Conservation (phyloP, 2,797 vertebrate species). For the Chelon labrosus region DNA sequence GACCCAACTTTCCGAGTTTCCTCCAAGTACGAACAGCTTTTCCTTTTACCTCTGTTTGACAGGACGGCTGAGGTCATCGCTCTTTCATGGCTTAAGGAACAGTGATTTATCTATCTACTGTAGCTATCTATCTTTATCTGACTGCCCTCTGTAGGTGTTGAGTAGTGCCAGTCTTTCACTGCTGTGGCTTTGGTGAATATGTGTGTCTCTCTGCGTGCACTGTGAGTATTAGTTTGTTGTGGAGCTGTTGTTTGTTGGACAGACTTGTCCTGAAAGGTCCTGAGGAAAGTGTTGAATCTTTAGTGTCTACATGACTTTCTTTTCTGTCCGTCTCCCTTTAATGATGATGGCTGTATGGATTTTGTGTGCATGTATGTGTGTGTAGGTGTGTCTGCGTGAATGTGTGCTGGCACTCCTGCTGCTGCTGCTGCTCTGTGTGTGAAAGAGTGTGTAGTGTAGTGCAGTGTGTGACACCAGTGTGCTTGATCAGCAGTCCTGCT, state of each 20-base stretch:
- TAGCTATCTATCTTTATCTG: not conserved
- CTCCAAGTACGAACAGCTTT: not conserved
- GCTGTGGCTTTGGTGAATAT: constrained; percentile 11
- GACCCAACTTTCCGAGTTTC: not conserved
- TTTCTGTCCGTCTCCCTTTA: constrained; percentile 35
- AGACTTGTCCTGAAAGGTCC: constrained; percentile 30
- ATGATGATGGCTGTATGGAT: constrained; percentile 20
- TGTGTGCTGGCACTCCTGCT: not conserved
- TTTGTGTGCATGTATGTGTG: constrained; percentile 1
- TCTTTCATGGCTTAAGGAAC: not conserved
- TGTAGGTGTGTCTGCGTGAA: not conserved
- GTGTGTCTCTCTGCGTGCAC: not conserved
- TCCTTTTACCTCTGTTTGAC: not conserved
- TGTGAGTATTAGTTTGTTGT: not conserved
- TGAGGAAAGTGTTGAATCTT: constrained; percentile 6
- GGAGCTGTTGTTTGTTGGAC: not conserved
- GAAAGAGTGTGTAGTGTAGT: not conserved
- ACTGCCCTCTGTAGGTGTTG: not conserved
- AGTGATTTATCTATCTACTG: not conserved
- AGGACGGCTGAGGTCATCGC: not conserved
- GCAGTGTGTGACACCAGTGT: constrained; percentile 48
- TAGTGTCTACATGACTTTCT: constrained; percentile 7
- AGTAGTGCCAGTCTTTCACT: constrained; percentile 16
- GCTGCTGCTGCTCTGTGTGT: not conserved
- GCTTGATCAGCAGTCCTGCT: constrained; percentile 79